phyloP scores from a whole-genome alignment of 2,888 invertebrate genomes.

The Arrhopalites spinosus region DNA sequence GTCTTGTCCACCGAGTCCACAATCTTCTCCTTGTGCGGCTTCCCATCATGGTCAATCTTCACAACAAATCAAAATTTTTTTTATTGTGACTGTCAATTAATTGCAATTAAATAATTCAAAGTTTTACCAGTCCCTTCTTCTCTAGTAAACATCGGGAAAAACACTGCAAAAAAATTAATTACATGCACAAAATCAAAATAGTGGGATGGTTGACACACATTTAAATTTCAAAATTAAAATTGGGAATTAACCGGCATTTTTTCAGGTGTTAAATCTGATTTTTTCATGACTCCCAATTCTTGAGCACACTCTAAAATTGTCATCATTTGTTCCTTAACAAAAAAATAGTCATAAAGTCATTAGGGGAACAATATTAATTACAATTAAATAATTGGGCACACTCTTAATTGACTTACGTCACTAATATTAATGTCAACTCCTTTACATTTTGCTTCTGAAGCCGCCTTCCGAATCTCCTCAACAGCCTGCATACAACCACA shows the following conservation, averaged over 20 bases:
- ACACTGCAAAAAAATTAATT: not conserved
- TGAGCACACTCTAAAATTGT: not conserved
- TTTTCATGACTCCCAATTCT: not conserved
- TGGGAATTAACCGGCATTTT: not conserved
- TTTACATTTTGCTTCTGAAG: not conserved
- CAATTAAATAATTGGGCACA: not conserved
- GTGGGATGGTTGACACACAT: no score
- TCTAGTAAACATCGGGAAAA: constrained; percentile 18
- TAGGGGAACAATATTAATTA: no score
- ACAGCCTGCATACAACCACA: not conserved
- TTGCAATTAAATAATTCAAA: no score
- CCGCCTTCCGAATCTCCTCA: not conserved
- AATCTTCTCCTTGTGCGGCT: not conserved
- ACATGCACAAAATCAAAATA: not conserved
- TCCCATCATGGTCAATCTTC: not conserved
- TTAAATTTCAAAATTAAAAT: no score
- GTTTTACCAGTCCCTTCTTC: constrained; percentile 24
- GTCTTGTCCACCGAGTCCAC: not conserved
- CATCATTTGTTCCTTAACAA: no score
- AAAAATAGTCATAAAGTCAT: no score
- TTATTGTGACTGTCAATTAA: not conserved
- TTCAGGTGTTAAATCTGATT: not conserved
- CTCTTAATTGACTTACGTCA: not conserved
- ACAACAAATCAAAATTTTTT: not conserved
- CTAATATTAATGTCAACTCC: not conserved